Evolutionary conservation across 2,113 vertebrate genomes (phyloP).

Genomic region (Equus quagga): DNA sequence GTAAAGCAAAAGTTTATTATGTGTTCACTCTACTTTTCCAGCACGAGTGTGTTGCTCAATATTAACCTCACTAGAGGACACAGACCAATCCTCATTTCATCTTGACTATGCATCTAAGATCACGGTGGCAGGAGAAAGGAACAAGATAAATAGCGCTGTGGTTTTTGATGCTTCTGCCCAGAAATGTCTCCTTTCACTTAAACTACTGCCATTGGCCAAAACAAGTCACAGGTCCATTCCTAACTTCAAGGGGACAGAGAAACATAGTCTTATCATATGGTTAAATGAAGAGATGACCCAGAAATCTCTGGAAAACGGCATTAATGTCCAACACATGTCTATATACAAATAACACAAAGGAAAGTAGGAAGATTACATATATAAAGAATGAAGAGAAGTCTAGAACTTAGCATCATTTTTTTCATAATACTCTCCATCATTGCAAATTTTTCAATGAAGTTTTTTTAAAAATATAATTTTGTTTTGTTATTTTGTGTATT

Average conservation of each 20-base stretch:
- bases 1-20: background rate
- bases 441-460: background rate
- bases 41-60: background rate
- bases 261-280: background rate
- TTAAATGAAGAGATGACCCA: background rate
- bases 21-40: background rate
- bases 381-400: background rate
- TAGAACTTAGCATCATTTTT: background rate
- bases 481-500: background rate
- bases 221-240: background rate
- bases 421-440: background rate
- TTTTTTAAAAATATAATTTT: background rate
- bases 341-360: background rate
- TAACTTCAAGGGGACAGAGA: background rate
- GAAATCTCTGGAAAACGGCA: background rate
- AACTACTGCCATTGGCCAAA: background rate
- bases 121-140: background rate
- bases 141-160: background rate
- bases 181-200: background rate
- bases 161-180: background rate
- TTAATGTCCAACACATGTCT: background rate
- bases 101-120: background rate
- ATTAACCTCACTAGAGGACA: background rate
- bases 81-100: background rate
- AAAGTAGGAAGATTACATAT: background rate